Base-by-base conservation (phyloP, 1,140 invertebrate genomes). In the Limonius californicus region DNA sequence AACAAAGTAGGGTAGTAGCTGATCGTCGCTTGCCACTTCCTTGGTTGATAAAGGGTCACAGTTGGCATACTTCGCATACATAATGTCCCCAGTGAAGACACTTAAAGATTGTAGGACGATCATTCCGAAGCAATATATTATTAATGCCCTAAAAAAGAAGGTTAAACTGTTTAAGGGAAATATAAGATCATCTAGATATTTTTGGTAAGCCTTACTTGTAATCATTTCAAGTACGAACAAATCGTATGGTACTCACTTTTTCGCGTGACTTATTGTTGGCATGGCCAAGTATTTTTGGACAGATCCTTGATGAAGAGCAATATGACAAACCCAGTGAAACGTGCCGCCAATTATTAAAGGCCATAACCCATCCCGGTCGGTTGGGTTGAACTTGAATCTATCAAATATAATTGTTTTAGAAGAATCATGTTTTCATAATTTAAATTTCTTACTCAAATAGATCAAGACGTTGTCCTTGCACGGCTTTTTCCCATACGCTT, bases 11-110 rank as follows among this genome's bases (percentile, higher is more conserved):
- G 82, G 82, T 15, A 83, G 70, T 2, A 84, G 64, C 74, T 84
- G 75, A 68, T 78, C 78, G 54, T 67, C 66, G 53, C 77, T 80
- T 54, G 66, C 39, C 0, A 81, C 72, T 73, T 83, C 81, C 66
- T 83, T 78, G 6, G 81, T 79, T 15, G 75, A 67, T 21, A 90
- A 72, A 0, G 89, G 89, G 77, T 91, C 89, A 73, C 89, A 91
- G 14, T 85, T 78, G 35, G 81, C 75, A 72, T 90, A 91, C n/a
- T 84, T 81, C 0, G 86, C 87, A 68, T 85, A 91, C 65, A 91
- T 84, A 1, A 89, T 83, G n/a, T 91, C 79, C n/a, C 90, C 90
- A 11, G 79, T 84, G 21, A 84, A 80, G 56, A 81, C 80, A 63
- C 72, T 57, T 23, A 61, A 65, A 67, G 47, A 47, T 62, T 65